Evolutionary conservation across 2,888 invertebrate species (phyloP).

Genomic region (Thumatha senex): DNA sequence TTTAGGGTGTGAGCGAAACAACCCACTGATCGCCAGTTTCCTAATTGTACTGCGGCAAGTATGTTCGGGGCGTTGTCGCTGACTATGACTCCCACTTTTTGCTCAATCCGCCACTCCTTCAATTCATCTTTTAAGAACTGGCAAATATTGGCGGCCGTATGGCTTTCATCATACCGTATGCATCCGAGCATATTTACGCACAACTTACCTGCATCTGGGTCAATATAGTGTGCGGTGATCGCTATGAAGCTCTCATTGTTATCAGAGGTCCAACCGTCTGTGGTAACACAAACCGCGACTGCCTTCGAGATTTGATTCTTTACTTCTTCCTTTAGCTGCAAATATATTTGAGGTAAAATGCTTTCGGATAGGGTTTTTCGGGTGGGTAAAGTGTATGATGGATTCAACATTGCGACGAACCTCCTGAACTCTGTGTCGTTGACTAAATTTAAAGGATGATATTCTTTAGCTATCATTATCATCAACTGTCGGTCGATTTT

Average conservation of each 20-base stretch:
- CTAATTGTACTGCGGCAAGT: background rate
- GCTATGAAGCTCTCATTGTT: conserved; percentile 19
- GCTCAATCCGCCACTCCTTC: conserved; percentile 11
- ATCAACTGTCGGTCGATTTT: no score
- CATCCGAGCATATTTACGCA: conserved; percentile 11
- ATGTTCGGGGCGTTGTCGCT: conserved; percentile 12
- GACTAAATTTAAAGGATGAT: no score
- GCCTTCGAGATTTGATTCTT: conserved; percentile 14
- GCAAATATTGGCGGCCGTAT: conserved; percentile 9
- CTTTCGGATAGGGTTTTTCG: no score
- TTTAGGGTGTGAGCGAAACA: conserved; percentile 5
- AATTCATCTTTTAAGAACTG: conserved; percentile 8
- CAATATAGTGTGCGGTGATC: conserved; percentile 24
- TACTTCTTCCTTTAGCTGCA: background rate
- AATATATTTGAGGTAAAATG: conserved; percentile 26
- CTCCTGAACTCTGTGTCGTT: no score
- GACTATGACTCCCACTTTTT: conserved; percentile 14
- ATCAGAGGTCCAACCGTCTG: conserved; percentile 27
- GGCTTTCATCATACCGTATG: conserved; percentile 3
- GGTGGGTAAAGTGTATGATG: no score
- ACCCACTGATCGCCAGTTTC: background rate
- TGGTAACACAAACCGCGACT: conserved; percentile 26
- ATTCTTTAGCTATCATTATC: no score
- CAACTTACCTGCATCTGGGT: conserved; percentile 5
- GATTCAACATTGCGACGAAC: no score